Conservation (phyloP, 2,888 invertebrate genomes). For the Latheticus oryzae region DNA sequence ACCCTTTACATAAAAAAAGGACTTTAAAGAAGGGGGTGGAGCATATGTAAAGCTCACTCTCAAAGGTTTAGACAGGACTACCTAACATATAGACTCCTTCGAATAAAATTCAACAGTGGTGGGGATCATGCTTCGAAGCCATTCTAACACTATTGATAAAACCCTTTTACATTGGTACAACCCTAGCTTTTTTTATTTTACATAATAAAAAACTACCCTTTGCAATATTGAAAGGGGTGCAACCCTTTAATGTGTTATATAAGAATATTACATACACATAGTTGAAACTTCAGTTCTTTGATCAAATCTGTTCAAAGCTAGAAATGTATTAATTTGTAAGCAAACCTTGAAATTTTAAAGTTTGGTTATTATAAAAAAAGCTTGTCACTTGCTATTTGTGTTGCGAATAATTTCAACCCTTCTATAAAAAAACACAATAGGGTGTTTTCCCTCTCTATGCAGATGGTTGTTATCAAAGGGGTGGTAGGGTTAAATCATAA, state of each 20-base stretch:
- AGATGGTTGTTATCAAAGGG: constrained; percentile 23
- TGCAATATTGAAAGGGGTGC: constrained; percentile 4
- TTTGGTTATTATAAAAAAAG: too few relatives aligned
- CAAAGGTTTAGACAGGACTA: constrained; percentile 45
- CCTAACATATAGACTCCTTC: constrained; percentile 25
- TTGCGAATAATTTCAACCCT: constrained; percentile 29
- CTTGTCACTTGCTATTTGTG: too few relatives aligned
- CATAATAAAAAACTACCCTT: constrained; percentile 20
- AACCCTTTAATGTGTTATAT: constrained; percentile 5
- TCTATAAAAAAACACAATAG: constrained; percentile 26
- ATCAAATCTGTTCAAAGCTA: too few relatives aligned
- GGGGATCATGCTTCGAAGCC: constrained; percentile 32
- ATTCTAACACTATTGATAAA: constrained; percentile 19
- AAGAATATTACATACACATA: neutral
- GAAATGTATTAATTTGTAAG: neutral
- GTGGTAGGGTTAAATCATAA: constrained; percentile 25
- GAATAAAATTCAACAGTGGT: constrained; percentile 32
- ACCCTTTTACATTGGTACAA: constrained; percentile 15
- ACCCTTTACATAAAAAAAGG: constrained; percentile 37
- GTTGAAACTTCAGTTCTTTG: too few relatives aligned
- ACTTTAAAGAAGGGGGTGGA: constrained; percentile 55
- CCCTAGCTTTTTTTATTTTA: constrained; percentile 33
- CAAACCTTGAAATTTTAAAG: too few relatives aligned
- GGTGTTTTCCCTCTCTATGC: constrained; percentile 8
- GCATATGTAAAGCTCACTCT: constrained; percentile 56